A percentile compares a stretch with the other conserved stretches of the same genome.
Conservation (phyloP, 1,140 invertebrate genomes). For the Trichonephila clavipes region DNA sequence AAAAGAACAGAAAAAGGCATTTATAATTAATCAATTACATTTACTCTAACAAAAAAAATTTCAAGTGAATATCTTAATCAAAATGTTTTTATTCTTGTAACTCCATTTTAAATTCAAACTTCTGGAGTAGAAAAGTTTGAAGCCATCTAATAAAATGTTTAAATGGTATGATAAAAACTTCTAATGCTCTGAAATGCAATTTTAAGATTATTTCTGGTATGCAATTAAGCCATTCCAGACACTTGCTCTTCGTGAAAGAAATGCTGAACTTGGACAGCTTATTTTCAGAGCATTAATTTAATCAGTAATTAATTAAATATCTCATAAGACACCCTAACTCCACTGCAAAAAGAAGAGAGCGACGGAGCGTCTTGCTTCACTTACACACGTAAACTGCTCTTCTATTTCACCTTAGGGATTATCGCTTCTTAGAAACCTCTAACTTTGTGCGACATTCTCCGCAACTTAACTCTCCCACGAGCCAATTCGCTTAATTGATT, state of each 20-base stretch:
- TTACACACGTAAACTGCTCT: constrained; percentile 37
- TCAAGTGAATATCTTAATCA: background rate
- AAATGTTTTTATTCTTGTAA: background rate
- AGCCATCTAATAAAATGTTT: background rate
- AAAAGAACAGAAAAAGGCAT: too few species aligned
- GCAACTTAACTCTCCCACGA: constrained; percentile 29
- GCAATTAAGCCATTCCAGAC: constrained; percentile 33
- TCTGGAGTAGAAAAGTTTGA: background rate
- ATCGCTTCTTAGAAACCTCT: constrained; percentile 41
- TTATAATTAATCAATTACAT: too few species aligned
- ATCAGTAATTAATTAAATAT: constrained; percentile 63
- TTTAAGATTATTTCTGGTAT: constrained; percentile 22
- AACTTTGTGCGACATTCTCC: constrained; percentile 34
- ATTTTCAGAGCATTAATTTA: constrained; percentile 41
- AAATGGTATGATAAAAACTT: constrained; percentile 5
- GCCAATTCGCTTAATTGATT: constrained; percentile 58
- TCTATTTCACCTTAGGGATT: constrained; percentile 58
- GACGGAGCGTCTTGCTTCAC: constrained; percentile 13
- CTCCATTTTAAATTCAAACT: background rate
- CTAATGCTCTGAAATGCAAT: constrained; percentile 9
- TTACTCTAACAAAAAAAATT: too few species aligned
- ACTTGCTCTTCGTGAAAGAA: constrained; percentile 23
- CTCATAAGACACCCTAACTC: constrained; percentile 40
- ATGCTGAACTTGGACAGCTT: constrained; percentile 24
- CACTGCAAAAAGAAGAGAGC: background rate